These are phyloP conservation scores for Melanotaenia maccullochi DNA, from an alignment of 2,797 vertebrate species.

Conservation along the genomic window DNA sequence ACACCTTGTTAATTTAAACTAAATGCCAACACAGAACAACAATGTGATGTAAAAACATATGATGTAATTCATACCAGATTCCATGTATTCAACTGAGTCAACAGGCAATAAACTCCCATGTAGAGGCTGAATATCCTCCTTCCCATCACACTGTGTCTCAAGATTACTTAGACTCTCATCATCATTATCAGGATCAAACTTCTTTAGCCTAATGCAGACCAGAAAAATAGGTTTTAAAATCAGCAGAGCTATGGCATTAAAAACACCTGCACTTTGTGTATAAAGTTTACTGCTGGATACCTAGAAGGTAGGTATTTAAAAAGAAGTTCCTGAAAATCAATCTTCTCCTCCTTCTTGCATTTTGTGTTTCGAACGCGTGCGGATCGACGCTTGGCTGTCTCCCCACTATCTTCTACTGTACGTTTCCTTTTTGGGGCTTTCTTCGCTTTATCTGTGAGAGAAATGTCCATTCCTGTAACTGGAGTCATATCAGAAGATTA, in stretches of 20 bases:
- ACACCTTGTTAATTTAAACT: slow-evolving; percentile 8
- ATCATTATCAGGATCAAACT: slow-evolving; percentile 93
- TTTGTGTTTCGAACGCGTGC: slow-evolving; percentile 97
- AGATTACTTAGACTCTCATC: slow-evolving; percentile 92
- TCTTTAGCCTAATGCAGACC: slow-evolving; percentile 85
- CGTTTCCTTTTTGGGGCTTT: slow-evolving; percentile 94
- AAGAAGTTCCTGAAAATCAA: slow-evolving; percentile 96
- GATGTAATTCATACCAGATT: slow-evolving; percentile 83
- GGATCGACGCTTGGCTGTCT: slow-evolving; percentile 95
- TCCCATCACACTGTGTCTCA: slow-evolving; percentile 87
- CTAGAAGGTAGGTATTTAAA: slow-evolving; percentile 96
- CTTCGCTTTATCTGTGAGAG: slow-evolving; percentile 89
- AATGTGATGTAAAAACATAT: background rate
- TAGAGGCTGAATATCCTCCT: slow-evolving; percentile 83
- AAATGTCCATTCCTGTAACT: slow-evolving; percentile 83
- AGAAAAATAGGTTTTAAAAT: background rate
- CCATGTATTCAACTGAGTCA: slow-evolving; percentile 89
- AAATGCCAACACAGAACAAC: background rate
- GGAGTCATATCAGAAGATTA: background rate
- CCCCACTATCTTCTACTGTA: slow-evolving; percentile 89
- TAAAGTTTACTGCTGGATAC: slow-evolving; percentile 67
- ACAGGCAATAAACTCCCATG: slow-evolving; percentile 81
- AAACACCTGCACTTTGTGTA: background rate
- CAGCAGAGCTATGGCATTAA: background rate
- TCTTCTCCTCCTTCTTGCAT: slow-evolving; percentile 98